phyloP scores from a whole-genome alignment of 2,797 vertebrate species.

The Alosa sapidissima region DNA sequence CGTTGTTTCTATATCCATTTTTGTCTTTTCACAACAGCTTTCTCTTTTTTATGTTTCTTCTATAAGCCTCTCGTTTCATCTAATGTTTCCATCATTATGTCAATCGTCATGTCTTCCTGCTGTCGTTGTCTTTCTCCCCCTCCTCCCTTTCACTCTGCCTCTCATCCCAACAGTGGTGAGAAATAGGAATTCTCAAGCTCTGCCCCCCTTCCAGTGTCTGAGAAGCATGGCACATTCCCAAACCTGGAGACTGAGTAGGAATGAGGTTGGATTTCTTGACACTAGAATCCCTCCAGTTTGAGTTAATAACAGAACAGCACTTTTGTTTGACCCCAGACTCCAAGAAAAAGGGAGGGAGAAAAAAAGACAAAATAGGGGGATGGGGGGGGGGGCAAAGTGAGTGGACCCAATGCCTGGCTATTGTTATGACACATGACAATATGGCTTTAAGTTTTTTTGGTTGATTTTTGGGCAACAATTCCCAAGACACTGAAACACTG shows the following conservation, averaged over 20 bases:
- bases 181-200: not conserved
- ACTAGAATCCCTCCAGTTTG: slow-evolving; percentile 63
- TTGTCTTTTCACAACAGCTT: not conserved
- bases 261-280: slow-evolving; percentile 64
- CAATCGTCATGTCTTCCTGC: not conserved
- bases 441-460: no score
- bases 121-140: not conserved
- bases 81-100: not conserved
- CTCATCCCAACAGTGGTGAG: not conserved
- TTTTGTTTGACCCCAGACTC: slow-evolving; percentile 53
- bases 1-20: not conserved
- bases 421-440: not conserved
- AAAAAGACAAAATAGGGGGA: slow-evolving; percentile 23
- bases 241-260: slow-evolving; percentile 49
- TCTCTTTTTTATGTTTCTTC: not conserved
- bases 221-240: slow-evolving; percentile 41
- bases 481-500: no score
- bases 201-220: slow-evolving; percentile 42
- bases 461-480: no score
- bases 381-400: no score
- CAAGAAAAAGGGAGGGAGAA: not conserved
- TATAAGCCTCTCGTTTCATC: not conserved
- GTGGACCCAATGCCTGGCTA: not conserved
- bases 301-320: slow-evolving; percentile 51
- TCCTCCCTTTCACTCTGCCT: slow-evolving; percentile 27